Conservation (phyloP, 2,113 vertebrate species). For the Jacana jacana region DNA sequence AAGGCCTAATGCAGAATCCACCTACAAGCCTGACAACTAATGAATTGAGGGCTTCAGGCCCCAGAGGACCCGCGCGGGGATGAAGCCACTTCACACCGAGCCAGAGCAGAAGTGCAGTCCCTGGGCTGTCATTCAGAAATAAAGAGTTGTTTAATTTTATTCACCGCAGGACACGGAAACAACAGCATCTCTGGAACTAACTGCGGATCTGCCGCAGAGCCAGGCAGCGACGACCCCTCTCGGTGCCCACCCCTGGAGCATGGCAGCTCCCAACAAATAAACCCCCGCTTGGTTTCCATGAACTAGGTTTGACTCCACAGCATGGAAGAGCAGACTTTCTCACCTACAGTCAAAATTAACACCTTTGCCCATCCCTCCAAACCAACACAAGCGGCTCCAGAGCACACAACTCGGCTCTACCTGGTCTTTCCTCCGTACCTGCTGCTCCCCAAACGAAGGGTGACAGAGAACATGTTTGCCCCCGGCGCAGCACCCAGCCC, state of each 20-base stretch:
- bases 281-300: not conserved
- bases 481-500: rapidly evolving
- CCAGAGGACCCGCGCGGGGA: slow-evolving; percentile 78
- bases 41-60: slow-evolving; percentile 84
- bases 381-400: rapidly evolving
- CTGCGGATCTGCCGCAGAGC: not conserved
- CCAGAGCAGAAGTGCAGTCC: slow-evolving; percentile 73
- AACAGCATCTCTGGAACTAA: slow-evolving; percentile 55
- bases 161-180: slow-evolving; percentile 65
- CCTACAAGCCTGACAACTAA: slow-evolving; percentile 87
- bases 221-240: slow-evolving; percentile 2
- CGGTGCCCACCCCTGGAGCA: not conserved
- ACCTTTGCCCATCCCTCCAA: not conserved
- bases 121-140: slow-evolving; percentile 76
- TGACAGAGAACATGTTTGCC: not conserved
- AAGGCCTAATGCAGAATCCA: slow-evolving; percentile 89
- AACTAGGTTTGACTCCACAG: not conserved
- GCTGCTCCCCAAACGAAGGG: no score
- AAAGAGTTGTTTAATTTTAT: slow-evolving; percentile 71
- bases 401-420: rapidly evolving
- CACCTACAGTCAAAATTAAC: not conserved
- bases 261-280: not conserved
- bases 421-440: not conserved
- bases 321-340: not conserved
- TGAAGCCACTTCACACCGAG: slow-evolving; percentile 80